Base-by-base conservation (phyloP, 1,140 invertebrate species). In the Drosophila sulfurigaster region DNA sequence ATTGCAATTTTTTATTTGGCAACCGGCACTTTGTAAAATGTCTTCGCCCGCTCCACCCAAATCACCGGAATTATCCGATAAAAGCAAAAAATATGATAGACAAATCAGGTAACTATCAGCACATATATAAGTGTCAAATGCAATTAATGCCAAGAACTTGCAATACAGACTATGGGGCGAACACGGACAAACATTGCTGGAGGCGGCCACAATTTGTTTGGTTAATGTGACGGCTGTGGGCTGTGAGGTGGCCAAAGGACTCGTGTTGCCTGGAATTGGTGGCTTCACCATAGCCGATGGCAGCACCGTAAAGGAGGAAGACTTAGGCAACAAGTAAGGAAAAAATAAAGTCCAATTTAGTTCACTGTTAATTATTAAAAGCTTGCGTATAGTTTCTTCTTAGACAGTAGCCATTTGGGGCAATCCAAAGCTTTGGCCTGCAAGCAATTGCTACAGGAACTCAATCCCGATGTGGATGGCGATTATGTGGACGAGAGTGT, bases 281-380 rank as follows among this genome's bases (percentile, higher is more conserved):
- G 96, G 97, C n/a, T 98, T 99, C 79, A 99, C 98, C 0, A 98
- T 99, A 80, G 96, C 99, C 6, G 99, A 99, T 95, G 96, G 96
- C 11, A 95, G 96, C 82, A 96, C 96, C 85, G 95, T 98, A 1
- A 96, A 94, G 20, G 96, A 97, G 69, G 97, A 98, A 93, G 98
- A 99, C 93, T 95, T 98, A 72, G 98, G 98, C 25, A 96, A 96
- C 80, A 99, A 99, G 97, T 98, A 95, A 93, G 32, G 0, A 32
- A 32, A 0, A 7, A 32, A 32, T 25, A 25, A 20, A 3, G 0
- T 3, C 8, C n/a, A 28, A 43, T 13, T 43, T 25, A 25, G 20
- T 25, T 25, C 20, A 25, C 20, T 25, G 3, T 1, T 30, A 8
- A 2, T 41, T 25, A 62, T 1, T 15, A 52, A 73, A 10, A 7